These are phyloP conservation scores for Ceratosolen solmsi DNA, from an alignment of 1,140 invertebrate genomes.

Conservation along the genomic window DNA sequence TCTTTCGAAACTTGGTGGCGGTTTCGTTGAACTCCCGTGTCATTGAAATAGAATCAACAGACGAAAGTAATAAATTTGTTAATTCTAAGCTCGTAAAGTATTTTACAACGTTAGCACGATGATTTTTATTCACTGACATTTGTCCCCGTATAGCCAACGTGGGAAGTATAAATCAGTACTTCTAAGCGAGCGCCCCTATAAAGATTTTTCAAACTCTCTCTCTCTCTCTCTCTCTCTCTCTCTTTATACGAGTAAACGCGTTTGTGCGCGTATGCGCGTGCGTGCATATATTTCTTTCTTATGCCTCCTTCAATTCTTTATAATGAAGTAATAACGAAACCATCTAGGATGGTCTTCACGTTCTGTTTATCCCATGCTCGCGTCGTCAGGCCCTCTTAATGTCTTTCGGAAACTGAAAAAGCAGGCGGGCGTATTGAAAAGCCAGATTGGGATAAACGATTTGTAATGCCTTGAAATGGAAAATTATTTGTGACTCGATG, in stretches of 20 bases:
- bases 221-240: not conserved
- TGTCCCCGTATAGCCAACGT: slow-evolving; percentile 20
- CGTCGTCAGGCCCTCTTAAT: slow-evolving; percentile 57
- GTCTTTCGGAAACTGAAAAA: slow-evolving; percentile 68
- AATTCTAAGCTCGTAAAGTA: slow-evolving; percentile 49
- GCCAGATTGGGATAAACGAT: slow-evolving; percentile 57
- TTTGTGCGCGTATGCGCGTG: no score
- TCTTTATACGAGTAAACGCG: no score
- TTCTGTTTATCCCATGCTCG: slow-evolving; percentile 1
- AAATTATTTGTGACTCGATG: not conserved
- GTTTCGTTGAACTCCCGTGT: not conserved
- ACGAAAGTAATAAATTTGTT: slow-evolving; percentile 51
- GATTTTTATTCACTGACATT: slow-evolving; percentile 40
- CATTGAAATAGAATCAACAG: slow-evolving; percentile 51
- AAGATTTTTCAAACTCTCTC: slow-evolving; percentile 14
- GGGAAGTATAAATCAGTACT: slow-evolving; percentile 50
- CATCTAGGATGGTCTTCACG: not conserved
- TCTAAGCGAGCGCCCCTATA: slow-evolving; percentile 42
- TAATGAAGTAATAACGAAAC: slow-evolving; percentile 29
- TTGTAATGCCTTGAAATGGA: slow-evolving; percentile 37
- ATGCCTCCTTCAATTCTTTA: not conserved
- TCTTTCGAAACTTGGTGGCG: not conserved
- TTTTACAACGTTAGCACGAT: slow-evolving; percentile 30
- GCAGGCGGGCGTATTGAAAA: slow-evolving; percentile 53
- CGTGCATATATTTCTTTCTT: no score